A percentile compares a stretch with the other conserved stretches of the same genome.
phyloP scores from a whole-genome alignment of 2,797 vertebrate genomes.

The Sandelia bainsii region DNA sequence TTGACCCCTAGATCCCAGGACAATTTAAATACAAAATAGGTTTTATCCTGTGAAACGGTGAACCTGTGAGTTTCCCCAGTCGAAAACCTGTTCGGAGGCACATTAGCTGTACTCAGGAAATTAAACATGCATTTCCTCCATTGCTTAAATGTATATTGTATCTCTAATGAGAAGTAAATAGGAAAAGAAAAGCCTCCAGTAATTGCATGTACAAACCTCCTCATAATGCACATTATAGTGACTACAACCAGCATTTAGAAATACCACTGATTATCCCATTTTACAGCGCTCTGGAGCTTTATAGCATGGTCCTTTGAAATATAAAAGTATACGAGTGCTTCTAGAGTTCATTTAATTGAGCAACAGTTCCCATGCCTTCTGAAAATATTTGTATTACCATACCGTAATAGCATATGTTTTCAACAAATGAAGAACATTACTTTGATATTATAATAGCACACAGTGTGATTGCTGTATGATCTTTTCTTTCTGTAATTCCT shows the following conservation, averaged over 20 bases:
- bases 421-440: conserved; percentile 51
- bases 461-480: conserved; percentile 44
- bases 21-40: conserved; percentile 67
- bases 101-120: background rate
- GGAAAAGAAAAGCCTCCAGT: conserved; percentile 23
- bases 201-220: conserved; percentile 20
- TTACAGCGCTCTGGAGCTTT: conserved; percentile 23
- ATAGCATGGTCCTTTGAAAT: conserved; percentile 28
- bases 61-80: conserved; percentile 12
- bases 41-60: conserved; percentile 57
- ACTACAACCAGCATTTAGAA: conserved; percentile 23
- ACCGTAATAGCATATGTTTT: conserved; percentile 43
- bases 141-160: conserved; percentile 24
- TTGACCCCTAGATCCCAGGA: conserved; percentile 78
- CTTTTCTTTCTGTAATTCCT: conserved; percentile 54
- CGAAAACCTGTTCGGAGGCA: conserved; percentile 20
- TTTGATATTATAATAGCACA: conserved; percentile 50
- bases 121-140: conserved; percentile 6
- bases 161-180: conserved; percentile 34
- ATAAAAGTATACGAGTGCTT: conserved; percentile 44
- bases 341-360: conserved; percentile 50
- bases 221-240: conserved; percentile 32
- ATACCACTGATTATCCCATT: conserved; percentile 24
- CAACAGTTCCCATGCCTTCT: conserved; percentile 31
- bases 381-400: conserved; percentile 37